Evolutionary conservation across 2,797 vertebrate genomes (phyloP).

Genomic region (Cetoscarus ocellatus): DNA sequence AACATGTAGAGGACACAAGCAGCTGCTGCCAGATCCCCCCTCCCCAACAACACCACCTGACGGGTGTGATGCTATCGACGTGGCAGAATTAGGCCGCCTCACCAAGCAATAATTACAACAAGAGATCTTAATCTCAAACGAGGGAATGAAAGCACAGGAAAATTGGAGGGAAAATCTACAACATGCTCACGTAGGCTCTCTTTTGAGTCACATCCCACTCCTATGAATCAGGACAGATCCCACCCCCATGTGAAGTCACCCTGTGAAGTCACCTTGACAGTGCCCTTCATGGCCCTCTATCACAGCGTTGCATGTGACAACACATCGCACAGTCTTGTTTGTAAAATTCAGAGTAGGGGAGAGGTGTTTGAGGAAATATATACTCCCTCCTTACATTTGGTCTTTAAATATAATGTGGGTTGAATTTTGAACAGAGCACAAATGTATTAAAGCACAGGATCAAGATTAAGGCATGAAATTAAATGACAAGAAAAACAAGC

Average conservation of each 20-base stretch:
- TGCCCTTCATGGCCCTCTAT: constrained; percentile 55
- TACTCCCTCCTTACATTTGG: neutral
- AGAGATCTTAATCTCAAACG: constrained; percentile 72
- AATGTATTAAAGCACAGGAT: no score
- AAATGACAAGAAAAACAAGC: no score
- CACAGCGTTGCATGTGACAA: constrained; percentile 9
- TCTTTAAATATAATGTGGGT: no score
- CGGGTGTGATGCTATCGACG: constrained; percentile 66
- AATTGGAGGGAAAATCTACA: constrained; percentile 3
- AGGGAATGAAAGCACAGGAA: constrained; percentile 41
- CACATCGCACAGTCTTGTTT: constrained; percentile 19
- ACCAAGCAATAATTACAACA: constrained; percentile 76
- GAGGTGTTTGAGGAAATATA: neutral
- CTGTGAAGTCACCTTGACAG: constrained; percentile 67
- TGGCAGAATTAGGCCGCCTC: constrained; percentile 71
- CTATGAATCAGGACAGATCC: neutral
- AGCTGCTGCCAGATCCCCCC: constrained; percentile 62
- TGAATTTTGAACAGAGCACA: no score
- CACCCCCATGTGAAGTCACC: neutral
- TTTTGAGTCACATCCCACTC: constrained; percentile 28
- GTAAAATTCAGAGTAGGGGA: neutral
- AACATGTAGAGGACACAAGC: constrained; percentile 66
- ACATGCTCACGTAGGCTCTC: constrained; percentile 15
- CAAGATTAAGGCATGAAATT: neutral
- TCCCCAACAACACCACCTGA: constrained; percentile 54